phyloP scores from a whole-genome alignment of 1,140 invertebrate species.

The Monomorium pharaonis region DNA sequence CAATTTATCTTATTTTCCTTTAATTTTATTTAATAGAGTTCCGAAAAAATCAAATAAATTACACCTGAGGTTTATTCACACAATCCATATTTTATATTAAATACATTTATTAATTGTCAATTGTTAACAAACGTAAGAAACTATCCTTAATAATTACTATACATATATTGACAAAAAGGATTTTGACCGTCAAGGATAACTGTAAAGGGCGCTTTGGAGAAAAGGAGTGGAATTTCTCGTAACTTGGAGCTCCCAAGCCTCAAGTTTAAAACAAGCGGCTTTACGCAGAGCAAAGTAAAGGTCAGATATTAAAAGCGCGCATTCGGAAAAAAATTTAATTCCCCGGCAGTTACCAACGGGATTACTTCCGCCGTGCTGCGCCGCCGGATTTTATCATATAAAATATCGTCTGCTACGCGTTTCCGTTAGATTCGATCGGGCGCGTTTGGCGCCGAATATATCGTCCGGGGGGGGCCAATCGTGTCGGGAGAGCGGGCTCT shows the following conservation, averaged over 20 bases:
- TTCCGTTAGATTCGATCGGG: neutral
- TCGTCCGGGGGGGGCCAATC: too few relatives aligned
- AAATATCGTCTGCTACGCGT: slow-evolving; percentile 2
- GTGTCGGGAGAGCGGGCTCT: neutral
- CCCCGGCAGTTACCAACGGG: neutral
- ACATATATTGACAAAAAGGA: neutral
- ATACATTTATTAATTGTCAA: neutral
- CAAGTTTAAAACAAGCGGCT: neutral
- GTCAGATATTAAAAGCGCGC: slow-evolving; percentile 44
- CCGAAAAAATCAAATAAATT: too few relatives aligned
- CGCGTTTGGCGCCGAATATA: neutral
- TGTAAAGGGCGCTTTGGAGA: neutral
- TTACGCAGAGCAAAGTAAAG: slow-evolving; percentile 1
- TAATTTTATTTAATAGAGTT: too few relatives aligned
- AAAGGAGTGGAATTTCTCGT: neutral
- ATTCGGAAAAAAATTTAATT: slow-evolving; percentile 37
- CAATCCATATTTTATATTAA: neutral
- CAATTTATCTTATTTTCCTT: too few relatives aligned
- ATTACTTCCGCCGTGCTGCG: slow-evolving; percentile 17
- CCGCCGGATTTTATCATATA: slow-evolving; percentile 3
- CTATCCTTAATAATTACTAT: neutral
- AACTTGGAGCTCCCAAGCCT: neutral
- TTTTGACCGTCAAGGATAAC: neutral
- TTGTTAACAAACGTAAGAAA: neutral
- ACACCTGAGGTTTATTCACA: too few relatives aligned